Base-by-base conservation (phyloP, 2,113 vertebrate species). In the Stigmatopora nigra region DNA sequence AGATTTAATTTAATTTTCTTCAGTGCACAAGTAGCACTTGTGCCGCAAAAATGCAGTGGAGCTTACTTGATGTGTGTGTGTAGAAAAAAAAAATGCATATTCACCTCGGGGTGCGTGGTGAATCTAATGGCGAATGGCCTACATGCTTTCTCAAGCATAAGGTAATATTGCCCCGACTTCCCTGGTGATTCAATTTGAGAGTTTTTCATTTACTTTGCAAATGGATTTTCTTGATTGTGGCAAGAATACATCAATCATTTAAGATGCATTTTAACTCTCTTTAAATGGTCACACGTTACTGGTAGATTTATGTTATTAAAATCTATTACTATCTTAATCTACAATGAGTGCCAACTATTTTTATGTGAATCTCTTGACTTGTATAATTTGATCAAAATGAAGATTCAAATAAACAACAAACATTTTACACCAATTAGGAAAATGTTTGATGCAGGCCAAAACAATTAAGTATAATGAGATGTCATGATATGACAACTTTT, bases 141-240 rank as follows among this genome's bases (percentile, higher is more conserved):
- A 91, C 84, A 91, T 92, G 90, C 85, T 89, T 84, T 70, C 65
- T 88, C 71, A 84, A 89, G 89, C 90, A 84, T 80, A 83, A 79
- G 77, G 68, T 25, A 53, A 72, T 82, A 79, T 71, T 78, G 81
- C 82, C 77, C 77, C 78, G 75, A 76, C 79, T 77, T 80, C 64
- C 65, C 70, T 65, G 67, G 70, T 45, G 66, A 71, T 63, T 73
- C 73, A 78, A 68, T 73, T 73, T 70, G 72, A 53, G 62, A 79
- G 63, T 80, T 82, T 80, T 75, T 83, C 81, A 79, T 84, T 82
- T 86, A 77, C 12, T 61, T 61, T 61, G 41, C 59, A 61, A 61
- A 61, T 76, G 78, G 71, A 53, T 69, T 83, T 80, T 77, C 80
- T 69, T 79, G 73, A 81, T 76, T 47, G 70, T 65, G 31, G 69